phyloP scores from a whole-genome alignment of 2,113 vertebrate genomes.

The Prunella fulvescens region DNA sequence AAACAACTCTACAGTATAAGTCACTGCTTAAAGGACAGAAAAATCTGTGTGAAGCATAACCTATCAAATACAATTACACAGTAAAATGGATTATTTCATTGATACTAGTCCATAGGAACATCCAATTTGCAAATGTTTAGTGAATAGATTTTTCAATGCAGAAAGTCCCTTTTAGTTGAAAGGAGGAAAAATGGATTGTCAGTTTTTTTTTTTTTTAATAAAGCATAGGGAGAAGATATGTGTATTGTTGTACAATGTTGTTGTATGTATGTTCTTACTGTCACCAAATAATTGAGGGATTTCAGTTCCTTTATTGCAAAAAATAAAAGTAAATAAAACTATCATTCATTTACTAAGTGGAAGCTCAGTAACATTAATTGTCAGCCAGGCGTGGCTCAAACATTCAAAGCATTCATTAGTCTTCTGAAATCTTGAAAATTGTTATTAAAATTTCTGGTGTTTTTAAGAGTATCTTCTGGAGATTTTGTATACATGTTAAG shows the following conservation, averaged over 20 bases:
- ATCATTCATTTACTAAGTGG: background rate
- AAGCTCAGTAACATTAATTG: background rate
- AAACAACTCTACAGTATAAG: background rate
- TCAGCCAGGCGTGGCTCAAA: background rate
- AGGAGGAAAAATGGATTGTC: background rate
- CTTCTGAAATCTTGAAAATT: background rate
- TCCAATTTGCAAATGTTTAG: conserved; percentile 17
- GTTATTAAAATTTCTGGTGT: background rate
- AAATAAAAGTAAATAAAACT: background rate
- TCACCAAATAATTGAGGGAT: background rate
- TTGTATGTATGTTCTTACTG: background rate
- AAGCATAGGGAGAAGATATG: background rate
- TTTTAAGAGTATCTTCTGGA: background rate
- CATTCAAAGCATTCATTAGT: background rate
- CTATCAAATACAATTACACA: conserved; percentile 31
- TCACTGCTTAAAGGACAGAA: background rate
- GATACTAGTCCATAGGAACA: background rate
- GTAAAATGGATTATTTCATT: conserved; percentile 44
- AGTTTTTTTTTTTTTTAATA: background rate
- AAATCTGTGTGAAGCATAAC: conserved; percentile 2
- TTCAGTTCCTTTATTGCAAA: background rate
- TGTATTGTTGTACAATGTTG: background rate
- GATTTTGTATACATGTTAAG: background rate
- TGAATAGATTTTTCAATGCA: background rate
- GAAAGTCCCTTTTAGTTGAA: background rate